These are phyloP conservation scores for Rhopalosiphum padi DNA, from an alignment of 1,140 invertebrate species.

Conservation along the genomic window DNA sequence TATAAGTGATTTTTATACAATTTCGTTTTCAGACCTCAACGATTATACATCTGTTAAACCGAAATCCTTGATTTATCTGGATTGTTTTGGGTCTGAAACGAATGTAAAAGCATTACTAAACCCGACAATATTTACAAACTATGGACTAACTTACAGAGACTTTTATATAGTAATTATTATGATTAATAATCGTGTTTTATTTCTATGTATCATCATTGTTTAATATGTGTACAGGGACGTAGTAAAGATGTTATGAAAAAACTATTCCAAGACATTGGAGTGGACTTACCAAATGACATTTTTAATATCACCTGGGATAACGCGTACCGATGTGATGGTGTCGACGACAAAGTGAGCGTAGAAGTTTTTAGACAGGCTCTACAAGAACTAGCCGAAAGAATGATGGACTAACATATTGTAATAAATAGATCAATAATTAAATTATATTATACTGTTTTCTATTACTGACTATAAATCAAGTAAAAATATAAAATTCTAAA, in stretches of 20 bases:
- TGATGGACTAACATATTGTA: neutral
- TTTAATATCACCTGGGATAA: conserved; percentile 14
- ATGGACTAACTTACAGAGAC: conserved; percentile 36
- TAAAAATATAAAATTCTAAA: neutral
- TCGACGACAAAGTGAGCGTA: neutral
- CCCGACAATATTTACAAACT: conserved; percentile 32
- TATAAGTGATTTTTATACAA: neutral
- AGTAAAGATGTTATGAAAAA: conserved; percentile 31
- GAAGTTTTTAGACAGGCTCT: conserved; percentile 34
- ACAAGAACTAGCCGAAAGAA: neutral
- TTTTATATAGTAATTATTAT: conserved; percentile 36
- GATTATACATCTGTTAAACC: neutral
- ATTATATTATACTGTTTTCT: neutral
- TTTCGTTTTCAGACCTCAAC: neutral
- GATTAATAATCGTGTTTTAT: neutral
- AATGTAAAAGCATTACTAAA: neutral
- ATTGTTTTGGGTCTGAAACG: conserved; percentile 12
- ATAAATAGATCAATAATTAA: neutral
- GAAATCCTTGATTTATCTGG: neutral
- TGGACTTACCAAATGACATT: neutral
- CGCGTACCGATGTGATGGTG: neutral
- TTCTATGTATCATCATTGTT: no score
- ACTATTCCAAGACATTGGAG: neutral
- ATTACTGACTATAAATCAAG: neutral
- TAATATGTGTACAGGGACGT: neutral